Percentiles rank a stretch among this genome's conserved stretches.
phyloP scores from a whole-genome alignment of 2,888 invertebrate genomes.

The Tiliacea aurago region DNA sequence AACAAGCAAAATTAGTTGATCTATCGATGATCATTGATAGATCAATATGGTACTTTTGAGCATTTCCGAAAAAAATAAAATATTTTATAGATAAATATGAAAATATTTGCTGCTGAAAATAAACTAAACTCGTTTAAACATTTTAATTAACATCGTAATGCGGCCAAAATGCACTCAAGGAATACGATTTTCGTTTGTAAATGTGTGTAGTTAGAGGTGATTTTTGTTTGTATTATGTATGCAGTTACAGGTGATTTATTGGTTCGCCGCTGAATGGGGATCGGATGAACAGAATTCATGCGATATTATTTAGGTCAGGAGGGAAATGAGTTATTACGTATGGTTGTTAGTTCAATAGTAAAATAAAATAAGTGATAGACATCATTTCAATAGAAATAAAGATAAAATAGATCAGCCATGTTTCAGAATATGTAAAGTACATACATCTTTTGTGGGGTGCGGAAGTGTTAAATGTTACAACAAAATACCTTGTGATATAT shows the following conservation, averaged over 20 bases:
- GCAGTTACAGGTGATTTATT: constrained; percentile 42
- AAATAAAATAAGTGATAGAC: too few species aligned
- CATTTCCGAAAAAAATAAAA: neutral
- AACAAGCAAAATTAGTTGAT: neutral
- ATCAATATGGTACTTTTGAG: neutral
- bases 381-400: too few species aligned
- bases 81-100: neutral
- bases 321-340: constrained; percentile 7
- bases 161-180: constrained; percentile 8
- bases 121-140: constrained; percentile 5
- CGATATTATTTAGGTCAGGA: constrained; percentile 21
- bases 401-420: too few species aligned
- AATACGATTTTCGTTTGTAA: constrained; percentile 9
- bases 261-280: constrained; percentile 9
- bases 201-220: constrained; percentile 20
- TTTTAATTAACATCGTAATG: constrained; percentile 49
- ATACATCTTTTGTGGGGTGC: too few species aligned
- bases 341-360: neutral
- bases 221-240: constrained; percentile 27
- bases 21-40: neutral
- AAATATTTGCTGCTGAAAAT: neutral
- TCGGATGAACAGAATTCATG: constrained; percentile 13
- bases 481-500: too few species aligned
- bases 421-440: too few species aligned
- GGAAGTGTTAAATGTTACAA: too few species aligned